A percentile compares a stretch with the other conserved stretches of the same genome.
Conservation (phyloP, 2,888 invertebrate genomes). For the Papilio elwesi region DNA sequence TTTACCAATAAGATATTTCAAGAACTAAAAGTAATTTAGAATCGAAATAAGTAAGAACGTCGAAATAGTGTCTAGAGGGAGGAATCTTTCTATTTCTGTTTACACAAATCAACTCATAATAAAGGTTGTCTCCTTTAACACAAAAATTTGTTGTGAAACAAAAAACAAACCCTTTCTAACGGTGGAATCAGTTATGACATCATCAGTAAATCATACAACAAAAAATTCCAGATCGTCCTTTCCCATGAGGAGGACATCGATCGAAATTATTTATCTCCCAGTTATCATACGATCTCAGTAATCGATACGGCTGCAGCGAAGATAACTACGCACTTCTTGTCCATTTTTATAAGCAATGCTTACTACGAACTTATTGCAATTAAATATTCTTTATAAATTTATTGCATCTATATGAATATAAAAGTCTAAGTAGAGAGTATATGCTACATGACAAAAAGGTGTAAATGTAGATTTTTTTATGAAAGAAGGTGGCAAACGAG, state of each 20-base stretch:
- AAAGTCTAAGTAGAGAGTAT: too few species aligned
- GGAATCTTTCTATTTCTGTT: too few species aligned
- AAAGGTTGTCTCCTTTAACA: constrained; percentile 9
- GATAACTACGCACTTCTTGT: constrained; percentile 13
- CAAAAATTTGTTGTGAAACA: background rate
- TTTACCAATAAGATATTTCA: background rate
- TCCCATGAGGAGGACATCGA: constrained; percentile 34
- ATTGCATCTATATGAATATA: background rate
- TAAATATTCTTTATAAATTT: background rate
- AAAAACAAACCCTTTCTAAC: constrained; percentile 30
- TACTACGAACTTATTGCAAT: constrained; percentile 33
- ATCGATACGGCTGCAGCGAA: constrained; percentile 56
- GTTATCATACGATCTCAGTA: constrained; percentile 75
- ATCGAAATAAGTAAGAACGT: background rate
- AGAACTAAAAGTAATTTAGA: background rate
- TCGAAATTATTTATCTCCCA: constrained; percentile 71
- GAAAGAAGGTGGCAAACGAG: too few species aligned
- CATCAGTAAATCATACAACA: constrained; percentile 67
- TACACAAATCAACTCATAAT: background rate
- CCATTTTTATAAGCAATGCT: constrained; percentile 15
- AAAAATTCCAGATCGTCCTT: constrained; percentile 53
- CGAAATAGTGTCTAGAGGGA: too few species aligned
- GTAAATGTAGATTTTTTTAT: too few species aligned
- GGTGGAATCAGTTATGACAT: constrained; percentile 22
- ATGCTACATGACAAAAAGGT: too few species aligned